A percentile compares a stretch with the other conserved stretches of the same genome.
phyloP scores from a whole-genome alignment of 2,113 vertebrate genomes.

The Peromyscus polionotus region DNA sequence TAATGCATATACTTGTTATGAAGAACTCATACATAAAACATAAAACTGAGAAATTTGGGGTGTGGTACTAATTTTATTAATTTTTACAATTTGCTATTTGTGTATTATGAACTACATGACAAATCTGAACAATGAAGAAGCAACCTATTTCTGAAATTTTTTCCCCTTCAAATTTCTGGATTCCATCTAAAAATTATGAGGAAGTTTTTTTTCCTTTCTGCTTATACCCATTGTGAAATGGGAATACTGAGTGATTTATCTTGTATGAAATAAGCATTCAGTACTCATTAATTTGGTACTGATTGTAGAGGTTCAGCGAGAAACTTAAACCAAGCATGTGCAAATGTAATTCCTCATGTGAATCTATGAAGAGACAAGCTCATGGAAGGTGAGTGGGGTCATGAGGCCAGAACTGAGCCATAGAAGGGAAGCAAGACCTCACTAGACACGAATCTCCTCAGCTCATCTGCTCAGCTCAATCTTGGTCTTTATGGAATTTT shows the following conservation, averaged over 20 bases:
- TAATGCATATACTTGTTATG: background rate
- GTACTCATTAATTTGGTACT: accelerated
- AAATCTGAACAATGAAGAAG: background rate
- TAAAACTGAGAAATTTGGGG: background rate
- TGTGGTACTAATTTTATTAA: background rate
- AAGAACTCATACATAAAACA: background rate
- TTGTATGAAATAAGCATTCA: background rate
- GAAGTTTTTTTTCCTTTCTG: background rate
- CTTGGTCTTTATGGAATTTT: background rate
- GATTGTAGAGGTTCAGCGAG: background rate
- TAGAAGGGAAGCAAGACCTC: background rate
- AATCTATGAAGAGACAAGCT: too few species aligned
- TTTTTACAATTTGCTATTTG: background rate
- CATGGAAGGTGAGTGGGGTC: background rate
- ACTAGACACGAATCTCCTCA: background rate
- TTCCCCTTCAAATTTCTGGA: background rate
- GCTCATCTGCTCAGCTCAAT: background rate
- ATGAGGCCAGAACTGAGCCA: background rate
- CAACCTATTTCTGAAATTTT: background rate
- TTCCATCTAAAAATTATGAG: background rate
- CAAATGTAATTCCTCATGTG: background rate
- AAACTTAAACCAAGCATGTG: background rate
- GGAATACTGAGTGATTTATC: too few species aligned
- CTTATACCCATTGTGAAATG: background rate
- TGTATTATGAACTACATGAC: background rate